Conservation (phyloP, 1,140 invertebrate species). For the Polyergus mexicanus region DNA sequence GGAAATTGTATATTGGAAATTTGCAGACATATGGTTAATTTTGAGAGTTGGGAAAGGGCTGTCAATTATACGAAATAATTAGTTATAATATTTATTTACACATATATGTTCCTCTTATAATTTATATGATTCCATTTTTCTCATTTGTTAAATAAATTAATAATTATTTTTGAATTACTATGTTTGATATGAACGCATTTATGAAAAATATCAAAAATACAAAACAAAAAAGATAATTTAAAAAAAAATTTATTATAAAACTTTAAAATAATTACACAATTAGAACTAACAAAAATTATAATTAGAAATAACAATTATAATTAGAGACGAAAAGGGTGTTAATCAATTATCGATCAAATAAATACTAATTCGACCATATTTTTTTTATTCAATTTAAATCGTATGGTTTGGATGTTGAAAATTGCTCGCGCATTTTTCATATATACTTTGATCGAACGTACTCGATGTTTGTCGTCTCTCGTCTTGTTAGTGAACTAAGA, state of each 20-base stretch:
- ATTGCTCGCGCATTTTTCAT: not conserved
- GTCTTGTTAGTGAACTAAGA: slow-evolving; percentile 51
- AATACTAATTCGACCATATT: not conserved
- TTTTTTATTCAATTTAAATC: not conserved
- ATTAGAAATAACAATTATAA: not conserved
- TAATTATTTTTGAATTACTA: not conserved
- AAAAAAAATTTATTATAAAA: not conserved
- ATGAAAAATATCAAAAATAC: not conserved
- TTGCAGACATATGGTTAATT: not conserved
- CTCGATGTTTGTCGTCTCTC: not conserved
- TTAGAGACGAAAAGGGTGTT: not conserved
- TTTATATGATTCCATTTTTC: not conserved
- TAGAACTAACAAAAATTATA: not conserved
- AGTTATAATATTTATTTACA: slow-evolving; percentile 13
- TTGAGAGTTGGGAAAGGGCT: not conserved
- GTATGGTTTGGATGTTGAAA: not conserved
- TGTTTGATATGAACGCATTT: not conserved
- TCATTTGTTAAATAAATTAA: not conserved
- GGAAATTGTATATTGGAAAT: slow-evolving; percentile 40
- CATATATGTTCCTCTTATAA: not conserved
- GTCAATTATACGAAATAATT: not conserved
- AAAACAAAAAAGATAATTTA: not conserved
- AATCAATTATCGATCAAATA: too few species aligned
- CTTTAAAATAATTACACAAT: not conserved
- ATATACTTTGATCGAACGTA: not conserved